These are phyloP conservation scores for Tragelaphus imberbis DNA, from an alignment of 2,113 vertebrate genomes.

Conservation along the genomic window DNA sequence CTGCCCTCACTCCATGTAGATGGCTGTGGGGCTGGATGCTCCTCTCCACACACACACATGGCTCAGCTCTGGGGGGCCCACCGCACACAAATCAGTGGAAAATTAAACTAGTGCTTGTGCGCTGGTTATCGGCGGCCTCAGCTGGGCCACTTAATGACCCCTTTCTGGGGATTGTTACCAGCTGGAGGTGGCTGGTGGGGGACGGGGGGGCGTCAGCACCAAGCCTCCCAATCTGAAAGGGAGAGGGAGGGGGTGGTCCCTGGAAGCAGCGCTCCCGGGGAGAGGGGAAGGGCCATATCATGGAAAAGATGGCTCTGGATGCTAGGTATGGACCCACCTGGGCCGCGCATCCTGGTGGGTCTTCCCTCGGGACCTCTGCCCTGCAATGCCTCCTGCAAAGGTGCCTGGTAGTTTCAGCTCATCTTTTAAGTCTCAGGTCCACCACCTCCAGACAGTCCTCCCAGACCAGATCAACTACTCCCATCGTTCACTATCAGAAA, in stretches of 20 bases:
- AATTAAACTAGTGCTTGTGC: conserved; percentile 66
- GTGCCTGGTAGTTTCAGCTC: rapidly evolving
- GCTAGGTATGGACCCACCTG: not conserved
- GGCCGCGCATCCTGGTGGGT: rapidly evolving
- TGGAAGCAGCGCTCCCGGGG: not conserved
- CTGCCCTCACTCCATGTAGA: not conserved
- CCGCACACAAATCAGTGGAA: conserved; percentile 70
- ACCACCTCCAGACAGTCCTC: not conserved
- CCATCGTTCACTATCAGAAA: not conserved
- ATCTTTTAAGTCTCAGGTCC: not conserved
- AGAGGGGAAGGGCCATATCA: not conserved
- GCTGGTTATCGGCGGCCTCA: conserved; percentile 10
- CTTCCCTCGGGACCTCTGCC: not conserved
- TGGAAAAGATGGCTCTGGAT: not conserved
- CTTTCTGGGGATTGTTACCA: conserved; percentile 66
- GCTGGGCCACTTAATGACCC: conserved; percentile 47
- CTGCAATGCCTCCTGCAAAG: rapidly evolving
- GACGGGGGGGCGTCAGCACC: not conserved
- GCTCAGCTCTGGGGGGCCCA: conserved; percentile 37
- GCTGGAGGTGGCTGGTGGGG: conserved; percentile 28
- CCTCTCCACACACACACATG: not conserved
- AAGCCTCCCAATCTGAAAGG: not conserved
- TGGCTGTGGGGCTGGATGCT: not conserved
- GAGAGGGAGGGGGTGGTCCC: not conserved
- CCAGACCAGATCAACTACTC: not conserved